phyloP scores from a whole-genome alignment of 2,113 vertebrate genomes.

The Gorsachius goisagi region DNA sequence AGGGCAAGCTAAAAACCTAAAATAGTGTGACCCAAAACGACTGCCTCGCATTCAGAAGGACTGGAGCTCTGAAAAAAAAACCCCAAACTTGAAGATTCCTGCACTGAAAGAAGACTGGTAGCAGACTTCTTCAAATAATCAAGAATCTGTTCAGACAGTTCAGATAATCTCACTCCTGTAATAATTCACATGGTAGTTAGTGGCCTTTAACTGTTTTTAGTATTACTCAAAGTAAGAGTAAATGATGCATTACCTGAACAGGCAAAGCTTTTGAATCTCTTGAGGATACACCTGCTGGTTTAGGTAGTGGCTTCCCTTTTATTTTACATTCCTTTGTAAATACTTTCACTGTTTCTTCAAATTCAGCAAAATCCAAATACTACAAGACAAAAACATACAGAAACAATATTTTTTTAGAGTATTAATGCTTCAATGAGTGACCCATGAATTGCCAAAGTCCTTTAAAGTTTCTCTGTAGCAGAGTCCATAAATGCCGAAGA shows the following conservation, averaged over 20 bases:
- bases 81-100: not conserved
- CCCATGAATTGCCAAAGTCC: not conserved
- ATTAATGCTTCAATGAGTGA: not conserved
- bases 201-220: not conserved
- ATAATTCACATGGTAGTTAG: not conserved
- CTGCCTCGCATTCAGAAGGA: not conserved
- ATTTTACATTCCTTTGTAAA: slow-evolving; percentile 90
- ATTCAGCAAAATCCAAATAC: slow-evolving; percentile 91
- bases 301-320: slow-evolving; percentile 86
- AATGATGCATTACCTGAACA: slow-evolving; percentile 79
- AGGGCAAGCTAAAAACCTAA: not conserved
- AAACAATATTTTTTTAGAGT: not conserved
- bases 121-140: not conserved
- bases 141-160: not conserved
- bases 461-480: not conserved
- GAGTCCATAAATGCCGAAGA: not conserved
- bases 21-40: not conserved
- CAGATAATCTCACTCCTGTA: not conserved
- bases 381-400: slow-evolving; percentile 40
- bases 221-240: not conserved
- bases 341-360: slow-evolving; percentile 85
- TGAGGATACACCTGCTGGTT: slow-evolving; percentile 60
- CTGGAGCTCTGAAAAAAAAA: not conserved
- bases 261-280: slow-evolving; percentile 71
- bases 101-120: not conserved